Conservation (phyloP, 2,888 invertebrate genomes). For the Steinernema scapterisci region DNA sequence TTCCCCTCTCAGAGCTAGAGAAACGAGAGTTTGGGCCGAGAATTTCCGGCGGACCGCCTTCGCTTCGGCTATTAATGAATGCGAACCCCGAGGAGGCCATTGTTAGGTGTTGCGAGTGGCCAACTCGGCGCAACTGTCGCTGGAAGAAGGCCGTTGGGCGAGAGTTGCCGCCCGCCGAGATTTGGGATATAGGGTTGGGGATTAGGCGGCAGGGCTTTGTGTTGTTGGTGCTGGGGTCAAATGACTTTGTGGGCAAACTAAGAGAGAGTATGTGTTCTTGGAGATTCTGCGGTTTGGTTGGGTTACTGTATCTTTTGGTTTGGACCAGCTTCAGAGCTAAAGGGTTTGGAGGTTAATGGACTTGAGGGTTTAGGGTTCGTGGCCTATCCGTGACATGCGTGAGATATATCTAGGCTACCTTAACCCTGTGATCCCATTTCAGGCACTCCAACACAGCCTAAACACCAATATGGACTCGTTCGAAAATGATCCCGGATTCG, state of each 20-base stretch:
- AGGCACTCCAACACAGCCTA: slow-evolving; percentile 20
- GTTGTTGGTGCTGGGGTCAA: not conserved
- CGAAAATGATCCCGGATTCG: slow-evolving; percentile 63
- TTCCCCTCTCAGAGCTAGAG: not conserved
- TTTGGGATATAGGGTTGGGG: too few species aligned
- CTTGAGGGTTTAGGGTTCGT: not conserved
- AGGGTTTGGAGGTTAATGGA: not conserved
- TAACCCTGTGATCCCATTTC: not conserved
- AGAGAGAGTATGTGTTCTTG: too few species aligned
- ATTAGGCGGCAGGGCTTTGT: not conserved
- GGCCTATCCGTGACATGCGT: not conserved
- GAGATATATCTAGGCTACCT: not conserved
- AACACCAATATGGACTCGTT: slow-evolving; percentile 39
- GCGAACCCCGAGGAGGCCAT: not conserved
- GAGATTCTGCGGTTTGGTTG: too few species aligned
- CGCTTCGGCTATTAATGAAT: slow-evolving; percentile 17
- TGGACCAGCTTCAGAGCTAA: not conserved
- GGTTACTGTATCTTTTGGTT: not conserved
- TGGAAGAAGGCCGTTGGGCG: too few species aligned
- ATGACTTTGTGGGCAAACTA: not conserved
- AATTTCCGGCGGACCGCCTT: too few species aligned
- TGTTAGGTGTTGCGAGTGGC: slow-evolving; percentile 25
- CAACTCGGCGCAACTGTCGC: slow-evolving; percentile 4
- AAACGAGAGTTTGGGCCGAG: too few species aligned
- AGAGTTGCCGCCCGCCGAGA: too few species aligned